Evolutionary conservation across 2,888 invertebrate genomes (phyloP).

Genomic region (Meteorus cinctellus): DNA sequence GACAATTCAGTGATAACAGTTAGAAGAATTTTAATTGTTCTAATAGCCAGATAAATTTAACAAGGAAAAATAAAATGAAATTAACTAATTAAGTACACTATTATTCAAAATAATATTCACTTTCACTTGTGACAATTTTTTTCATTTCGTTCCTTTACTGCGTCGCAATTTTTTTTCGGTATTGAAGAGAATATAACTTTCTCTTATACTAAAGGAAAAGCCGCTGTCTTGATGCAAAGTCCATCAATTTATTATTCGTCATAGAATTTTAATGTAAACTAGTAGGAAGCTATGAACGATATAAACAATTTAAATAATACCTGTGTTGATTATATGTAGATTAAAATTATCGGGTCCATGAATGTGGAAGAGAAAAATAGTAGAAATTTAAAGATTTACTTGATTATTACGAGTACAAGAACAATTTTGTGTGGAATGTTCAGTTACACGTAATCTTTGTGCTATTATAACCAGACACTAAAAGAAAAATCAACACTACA

Average conservation of each 20-base stretch:
- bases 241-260: neutral
- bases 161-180: constrained; percentile 1
- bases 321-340: neutral
- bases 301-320: neutral
- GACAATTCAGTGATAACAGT: no score
- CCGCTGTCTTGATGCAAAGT: constrained; percentile 7
- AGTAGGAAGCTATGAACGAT: neutral
- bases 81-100: neutral
- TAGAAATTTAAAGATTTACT: neutral
- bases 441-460: neutral
- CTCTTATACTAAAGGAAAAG: constrained; percentile 2
- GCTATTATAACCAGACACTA: neutral
- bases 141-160: neutral
- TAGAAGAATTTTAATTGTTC: no score
- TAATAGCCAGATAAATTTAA: neutral
- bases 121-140: neutral
- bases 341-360: neutral
- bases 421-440: neutral
- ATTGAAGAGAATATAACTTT: neutral
- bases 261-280: neutral
- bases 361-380: neutral
- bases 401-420: neutral
- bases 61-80: neutral
- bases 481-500: neutral
- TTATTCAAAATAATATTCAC: neutral